phyloP scores from a whole-genome alignment of 2,113 vertebrate species.

The Peromyscus maniculatus region DNA sequence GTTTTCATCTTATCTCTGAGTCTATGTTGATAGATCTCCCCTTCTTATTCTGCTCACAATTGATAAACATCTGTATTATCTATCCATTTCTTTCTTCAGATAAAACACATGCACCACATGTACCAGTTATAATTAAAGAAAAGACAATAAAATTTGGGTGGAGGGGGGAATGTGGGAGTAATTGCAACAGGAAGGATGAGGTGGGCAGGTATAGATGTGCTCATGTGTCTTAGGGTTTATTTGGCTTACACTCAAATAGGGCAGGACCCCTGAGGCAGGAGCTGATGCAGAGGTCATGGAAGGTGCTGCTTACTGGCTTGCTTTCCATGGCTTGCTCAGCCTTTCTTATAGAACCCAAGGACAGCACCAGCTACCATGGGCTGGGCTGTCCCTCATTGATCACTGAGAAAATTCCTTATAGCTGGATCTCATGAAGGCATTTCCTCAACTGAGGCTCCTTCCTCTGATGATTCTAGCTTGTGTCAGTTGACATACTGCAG shows the following conservation, averaged over 20 bases:
- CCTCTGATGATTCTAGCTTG: background rate
- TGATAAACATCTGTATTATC: background rate
- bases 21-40: background rate
- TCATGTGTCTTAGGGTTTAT: background rate
- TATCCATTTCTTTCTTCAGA: background rate
- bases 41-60: background rate
- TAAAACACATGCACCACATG: background rate
- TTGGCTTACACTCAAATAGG: background rate
- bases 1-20: background rate
- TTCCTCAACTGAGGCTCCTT: background rate
- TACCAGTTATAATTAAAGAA: background rate
- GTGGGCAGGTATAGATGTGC: background rate
- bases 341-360: background rate
- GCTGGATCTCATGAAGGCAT: background rate
- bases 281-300: background rate
- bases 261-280: background rate
- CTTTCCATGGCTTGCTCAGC: background rate
- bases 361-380: background rate
- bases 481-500: background rate
- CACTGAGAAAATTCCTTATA: background rate
- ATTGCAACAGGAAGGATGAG: background rate
- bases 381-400: background rate
- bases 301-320: background rate
- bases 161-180: background rate
- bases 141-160: background rate